Evolutionary conservation across 2,113 vertebrate genomes (phyloP).

Genomic region (Amphilophus citrinellus): DNA sequence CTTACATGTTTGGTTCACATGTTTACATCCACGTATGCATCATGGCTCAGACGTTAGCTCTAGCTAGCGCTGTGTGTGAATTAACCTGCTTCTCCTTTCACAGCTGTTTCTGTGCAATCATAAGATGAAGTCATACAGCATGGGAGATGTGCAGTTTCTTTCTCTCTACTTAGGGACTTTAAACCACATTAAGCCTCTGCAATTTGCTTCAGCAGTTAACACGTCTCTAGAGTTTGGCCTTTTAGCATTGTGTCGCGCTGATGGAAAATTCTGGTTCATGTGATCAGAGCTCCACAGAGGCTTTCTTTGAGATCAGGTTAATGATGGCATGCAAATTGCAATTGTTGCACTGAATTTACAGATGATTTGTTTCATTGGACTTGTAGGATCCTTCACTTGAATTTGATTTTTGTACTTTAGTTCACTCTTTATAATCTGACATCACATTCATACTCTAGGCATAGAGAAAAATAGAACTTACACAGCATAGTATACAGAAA

Average conservation of each 20-base stretch:
- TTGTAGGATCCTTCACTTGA: background rate
- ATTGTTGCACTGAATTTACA: slow-evolving; percentile 40
- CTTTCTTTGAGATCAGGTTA: background rate
- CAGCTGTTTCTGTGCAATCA: background rate
- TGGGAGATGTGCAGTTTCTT: background rate
- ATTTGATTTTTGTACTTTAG: background rate
- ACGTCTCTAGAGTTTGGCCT: background rate
- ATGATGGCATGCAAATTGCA: slow-evolving; percentile 20
- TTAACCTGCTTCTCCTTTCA: background rate
- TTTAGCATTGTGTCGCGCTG: background rate
- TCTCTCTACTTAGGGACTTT: background rate
- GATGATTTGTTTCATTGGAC: slow-evolving; percentile 4
- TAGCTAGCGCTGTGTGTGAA: background rate
- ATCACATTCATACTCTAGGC: background rate
- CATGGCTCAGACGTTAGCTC: background rate
- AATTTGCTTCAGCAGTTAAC: background rate
- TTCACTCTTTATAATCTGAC: background rate
- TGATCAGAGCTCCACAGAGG: background rate
- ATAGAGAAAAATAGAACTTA: background rate
- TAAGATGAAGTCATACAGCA: background rate
- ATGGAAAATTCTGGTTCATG: background rate
- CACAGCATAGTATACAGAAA: slow-evolving; percentile 2
- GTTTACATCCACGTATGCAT: background rate
- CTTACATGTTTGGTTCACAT: background rate
- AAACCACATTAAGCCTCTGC: slow-evolving; percentile 4